These are phyloP conservation scores for Paedocypris sp. DNA, from an alignment of 2,113 vertebrate genomes.

Conservation along the genomic window DNA sequence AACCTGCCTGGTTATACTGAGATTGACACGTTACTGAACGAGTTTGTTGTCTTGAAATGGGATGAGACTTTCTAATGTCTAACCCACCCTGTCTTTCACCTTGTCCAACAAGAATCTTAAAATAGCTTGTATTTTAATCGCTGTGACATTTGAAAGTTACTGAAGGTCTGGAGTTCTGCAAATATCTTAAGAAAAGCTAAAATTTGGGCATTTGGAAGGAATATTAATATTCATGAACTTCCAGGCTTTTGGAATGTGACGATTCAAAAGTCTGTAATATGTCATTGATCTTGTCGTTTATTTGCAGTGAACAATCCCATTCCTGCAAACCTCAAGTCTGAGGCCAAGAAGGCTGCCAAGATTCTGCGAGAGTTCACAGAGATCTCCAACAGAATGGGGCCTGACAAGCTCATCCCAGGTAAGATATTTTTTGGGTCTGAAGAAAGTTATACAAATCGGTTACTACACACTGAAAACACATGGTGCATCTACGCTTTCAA, in stretches of 20 bases:
- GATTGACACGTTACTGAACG: neutral
- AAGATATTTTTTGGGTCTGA: too few species aligned
- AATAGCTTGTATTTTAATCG: neutral
- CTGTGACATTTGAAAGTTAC: neutral
- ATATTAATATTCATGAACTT: too few species aligned
- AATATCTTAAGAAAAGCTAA: too few species aligned
- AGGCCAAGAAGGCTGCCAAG: slow-evolving; percentile 92
- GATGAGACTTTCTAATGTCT: neutral
- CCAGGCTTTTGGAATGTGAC: neutral
- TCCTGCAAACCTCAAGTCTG: slow-evolving; percentile 84
- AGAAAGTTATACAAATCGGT: too few species aligned
- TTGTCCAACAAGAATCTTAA: neutral
- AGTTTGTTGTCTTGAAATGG: neutral
- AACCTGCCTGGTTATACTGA: neutral
- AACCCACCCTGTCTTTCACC: neutral
- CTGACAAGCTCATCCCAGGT: slow-evolving; percentile 92
- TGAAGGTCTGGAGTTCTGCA: neutral
- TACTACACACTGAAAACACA: too few species aligned
- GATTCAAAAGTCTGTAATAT: neutral
- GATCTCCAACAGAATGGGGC: slow-evolving; percentile 79
- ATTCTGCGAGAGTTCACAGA: slow-evolving; percentile 93
- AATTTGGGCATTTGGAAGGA: too few species aligned
- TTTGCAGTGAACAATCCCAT: slow-evolving; percentile 89
- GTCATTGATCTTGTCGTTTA: slow-evolving; percentile 22
- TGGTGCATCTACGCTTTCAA: too few species aligned